Conservation (phyloP, 2,888 invertebrate species). For the Scaptomyza reducta region DNA sequence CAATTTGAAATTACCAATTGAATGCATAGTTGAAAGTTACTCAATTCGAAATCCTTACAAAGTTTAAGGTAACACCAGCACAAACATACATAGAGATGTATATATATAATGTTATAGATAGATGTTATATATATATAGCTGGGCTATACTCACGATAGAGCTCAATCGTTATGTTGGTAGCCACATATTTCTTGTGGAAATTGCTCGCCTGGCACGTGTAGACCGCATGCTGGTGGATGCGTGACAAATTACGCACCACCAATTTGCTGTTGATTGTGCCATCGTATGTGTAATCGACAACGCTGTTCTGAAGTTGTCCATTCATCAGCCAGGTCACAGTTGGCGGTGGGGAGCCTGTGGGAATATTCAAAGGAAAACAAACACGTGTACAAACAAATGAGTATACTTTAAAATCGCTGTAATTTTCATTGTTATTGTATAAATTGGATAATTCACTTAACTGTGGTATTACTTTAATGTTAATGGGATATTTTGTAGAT, state of each 20-base stretch:
- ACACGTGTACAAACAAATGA: too few relatives aligned
- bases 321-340: conserved; percentile 91
- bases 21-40: conserved; percentile 22
- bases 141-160: conserved; percentile 88
- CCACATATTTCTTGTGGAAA: conserved; percentile 86
- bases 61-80: not conserved
- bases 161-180: conserved; percentile 89
- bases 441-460: not conserved
- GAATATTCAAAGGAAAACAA: not conserved
- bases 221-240: conserved; percentile 89
- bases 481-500: not conserved
- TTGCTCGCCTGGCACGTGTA: conserved; percentile 92
- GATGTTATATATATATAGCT: not conserved
- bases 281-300: conserved; percentile 84
- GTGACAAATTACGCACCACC: conserved; percentile 86
- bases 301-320: conserved; percentile 85
- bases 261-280: conserved; percentile 87
- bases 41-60: conserved; percentile 6
- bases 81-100: not conserved
- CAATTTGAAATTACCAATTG: conserved; percentile 46
- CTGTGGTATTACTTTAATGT: not conserved
- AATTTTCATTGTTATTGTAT: not conserved
- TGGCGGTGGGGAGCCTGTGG: conserved; percentile 89
- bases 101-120: too few relatives aligned
- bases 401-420: conserved; percentile 20